Conservation (phyloP, 2,113 vertebrate species). For the Gavialis gangeticus region DNA sequence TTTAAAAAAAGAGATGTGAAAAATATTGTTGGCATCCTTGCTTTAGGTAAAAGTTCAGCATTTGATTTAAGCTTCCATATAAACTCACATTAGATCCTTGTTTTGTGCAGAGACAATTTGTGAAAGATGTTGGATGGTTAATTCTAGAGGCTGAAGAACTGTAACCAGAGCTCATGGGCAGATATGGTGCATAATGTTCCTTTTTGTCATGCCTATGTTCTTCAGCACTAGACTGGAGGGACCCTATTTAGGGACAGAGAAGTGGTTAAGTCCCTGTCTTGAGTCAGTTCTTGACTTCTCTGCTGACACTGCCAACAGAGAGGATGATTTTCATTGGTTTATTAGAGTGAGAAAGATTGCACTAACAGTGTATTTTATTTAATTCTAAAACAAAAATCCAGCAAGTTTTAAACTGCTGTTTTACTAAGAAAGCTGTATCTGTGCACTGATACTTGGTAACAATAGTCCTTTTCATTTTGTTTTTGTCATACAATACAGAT, state of each 20-base stretch:
- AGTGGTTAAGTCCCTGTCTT: neutral
- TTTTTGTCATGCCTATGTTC: neutral
- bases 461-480: neutral
- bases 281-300: neutral
- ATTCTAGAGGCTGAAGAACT: neutral
- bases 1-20: constrained; percentile 49
- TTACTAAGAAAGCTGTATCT: neutral
- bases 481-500: neutral
- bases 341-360: neutral
- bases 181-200: neutral
- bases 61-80: neutral
- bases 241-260: neutral
- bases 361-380: neutral
- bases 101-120: neutral
- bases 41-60: neutral
- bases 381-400: neutral
- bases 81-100: neutral
- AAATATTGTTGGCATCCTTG: neutral
- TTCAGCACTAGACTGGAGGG: neutral
- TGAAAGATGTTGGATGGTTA: neutral
- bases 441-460: neutral
- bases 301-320: neutral
- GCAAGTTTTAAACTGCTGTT: neutral
- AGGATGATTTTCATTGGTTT: neutral
- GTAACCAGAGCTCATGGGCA: neutral